phyloP scores from a whole-genome alignment of 92 coral and sea anemone species.

The Zoanthus gigantus region DNA sequence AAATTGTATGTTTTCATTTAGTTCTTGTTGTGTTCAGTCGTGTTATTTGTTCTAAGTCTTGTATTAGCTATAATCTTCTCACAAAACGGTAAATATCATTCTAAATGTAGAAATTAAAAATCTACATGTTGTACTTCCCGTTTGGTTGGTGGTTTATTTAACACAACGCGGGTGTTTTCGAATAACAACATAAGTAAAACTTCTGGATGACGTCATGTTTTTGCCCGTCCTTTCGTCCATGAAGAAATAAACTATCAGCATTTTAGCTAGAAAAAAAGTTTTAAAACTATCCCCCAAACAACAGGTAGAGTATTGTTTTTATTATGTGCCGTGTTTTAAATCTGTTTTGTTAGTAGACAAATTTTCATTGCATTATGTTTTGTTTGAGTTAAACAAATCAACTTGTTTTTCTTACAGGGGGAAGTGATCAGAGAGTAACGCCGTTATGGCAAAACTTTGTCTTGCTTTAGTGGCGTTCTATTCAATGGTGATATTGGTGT shows the following conservation, averaged over 20 bases:
- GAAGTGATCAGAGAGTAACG: background rate
- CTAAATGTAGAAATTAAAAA: background rate
- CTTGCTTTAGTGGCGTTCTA: conserved; percentile 13
- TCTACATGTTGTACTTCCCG: background rate
- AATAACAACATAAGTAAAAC: conserved; percentile 24
- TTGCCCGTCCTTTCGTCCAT: conserved; percentile 34
- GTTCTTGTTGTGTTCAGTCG: background rate
- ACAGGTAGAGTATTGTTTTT: conserved; percentile 33
- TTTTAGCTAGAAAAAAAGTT: conserved; percentile 23
- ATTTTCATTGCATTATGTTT: background rate
- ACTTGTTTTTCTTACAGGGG: conserved; percentile 10
- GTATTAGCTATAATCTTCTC: background rate
- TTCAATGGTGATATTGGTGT: background rate
- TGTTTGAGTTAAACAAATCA: background rate
- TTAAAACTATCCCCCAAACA: conserved; percentile 45
- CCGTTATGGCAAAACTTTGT: conserved; percentile 39
- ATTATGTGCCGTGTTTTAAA: background rate
- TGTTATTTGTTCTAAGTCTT: background rate
- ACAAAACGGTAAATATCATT: background rate
- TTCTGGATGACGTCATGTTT: conserved; percentile 46
- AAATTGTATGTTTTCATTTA: background rate
- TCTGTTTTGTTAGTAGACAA: background rate
- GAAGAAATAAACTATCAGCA: conserved; percentile 32
- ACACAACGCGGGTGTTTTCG: conserved; percentile 41
- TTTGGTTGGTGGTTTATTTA: conserved; percentile 25